These are phyloP conservation scores for Epinephelus fuscoguttatus DNA, from an alignment of 2,113 vertebrate genomes.

Conservation along the genomic window DNA sequence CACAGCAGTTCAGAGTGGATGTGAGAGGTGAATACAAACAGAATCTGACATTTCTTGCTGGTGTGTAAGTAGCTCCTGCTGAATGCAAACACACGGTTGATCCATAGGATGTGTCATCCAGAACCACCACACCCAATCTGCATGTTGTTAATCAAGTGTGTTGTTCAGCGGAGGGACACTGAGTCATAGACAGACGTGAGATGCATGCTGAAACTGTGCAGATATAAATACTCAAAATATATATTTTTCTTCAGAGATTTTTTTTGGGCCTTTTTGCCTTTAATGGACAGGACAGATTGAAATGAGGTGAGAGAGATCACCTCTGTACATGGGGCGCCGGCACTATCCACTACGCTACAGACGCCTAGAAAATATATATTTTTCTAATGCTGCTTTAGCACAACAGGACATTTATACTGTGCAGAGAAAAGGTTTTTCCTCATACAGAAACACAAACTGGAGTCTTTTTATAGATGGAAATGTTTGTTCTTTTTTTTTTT, in stretches of 20 bases:
- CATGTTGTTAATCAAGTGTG: background rate
- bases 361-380: too few relatives aligned
- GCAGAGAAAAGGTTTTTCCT: background rate
- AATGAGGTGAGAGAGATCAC: too few relatives aligned
- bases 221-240: background rate
- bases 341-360: too few relatives aligned
- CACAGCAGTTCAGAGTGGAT: background rate
- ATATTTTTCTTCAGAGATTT: too few relatives aligned
- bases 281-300: too few relatives aligned
- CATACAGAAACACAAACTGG: background rate
- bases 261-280: too few relatives aligned
- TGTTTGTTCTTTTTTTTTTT: background rate
- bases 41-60: slow-evolving; percentile 19
- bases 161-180: background rate
- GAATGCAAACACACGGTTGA: slow-evolving; percentile 8
- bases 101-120: background rate
- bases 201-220: background rate
- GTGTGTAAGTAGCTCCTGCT: background rate
- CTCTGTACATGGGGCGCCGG: too few relatives aligned
- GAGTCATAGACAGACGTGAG: background rate
- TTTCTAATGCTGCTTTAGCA: background rate
- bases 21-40: slow-evolving; percentile 6
- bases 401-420: background rate
- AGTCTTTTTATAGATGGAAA: background rate
- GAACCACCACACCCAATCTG: background rate